Percentiles rank a stretch among this genome's conserved stretches.
These are phyloP conservation scores for Chiroxiphia lanceolata DNA, from an alignment of 2,797 vertebrate species.

Conservation along the genomic window DNA sequence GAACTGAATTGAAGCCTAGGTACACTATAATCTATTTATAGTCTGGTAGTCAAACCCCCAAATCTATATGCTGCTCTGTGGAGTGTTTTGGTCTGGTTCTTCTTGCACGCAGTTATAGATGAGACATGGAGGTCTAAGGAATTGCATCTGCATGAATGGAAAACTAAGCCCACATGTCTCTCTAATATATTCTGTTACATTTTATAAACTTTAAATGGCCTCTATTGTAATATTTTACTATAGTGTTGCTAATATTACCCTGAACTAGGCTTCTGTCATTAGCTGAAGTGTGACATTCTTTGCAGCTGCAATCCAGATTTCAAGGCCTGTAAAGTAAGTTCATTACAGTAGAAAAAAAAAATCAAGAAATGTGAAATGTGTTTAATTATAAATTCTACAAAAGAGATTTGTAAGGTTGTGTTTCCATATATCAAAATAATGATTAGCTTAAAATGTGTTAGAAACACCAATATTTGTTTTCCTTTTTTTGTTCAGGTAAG, in stretches of 20 bases:
- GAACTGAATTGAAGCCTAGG: background rate
- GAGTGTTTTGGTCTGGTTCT: background rate
- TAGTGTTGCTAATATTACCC: conserved; percentile 39
- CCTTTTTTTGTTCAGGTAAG: background rate
- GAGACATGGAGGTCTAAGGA: background rate
- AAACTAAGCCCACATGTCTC: conserved; percentile 39
- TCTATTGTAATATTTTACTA: background rate
- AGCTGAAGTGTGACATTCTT: conserved; percentile 37
- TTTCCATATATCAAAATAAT: background rate
- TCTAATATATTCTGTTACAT: conserved; percentile 48
- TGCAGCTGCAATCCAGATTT: conserved; percentile 17
- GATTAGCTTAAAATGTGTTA: background rate
- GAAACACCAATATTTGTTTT: background rate
- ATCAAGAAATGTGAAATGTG: background rate
- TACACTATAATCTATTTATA: background rate
- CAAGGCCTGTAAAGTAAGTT: background rate
- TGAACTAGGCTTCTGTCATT: conserved; percentile 5
- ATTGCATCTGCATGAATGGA: background rate
- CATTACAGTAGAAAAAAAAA: background rate
- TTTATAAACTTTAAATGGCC: conserved; percentile 44
- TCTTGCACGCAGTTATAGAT: background rate
- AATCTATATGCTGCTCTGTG: background rate
- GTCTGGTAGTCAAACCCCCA: background rate
- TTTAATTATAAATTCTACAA: background rate
- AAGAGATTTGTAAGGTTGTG: background rate